Conservation (phyloP, 35 echinoderm and acorn worm genomes). For the Ophiothrix spiculata region DNA sequence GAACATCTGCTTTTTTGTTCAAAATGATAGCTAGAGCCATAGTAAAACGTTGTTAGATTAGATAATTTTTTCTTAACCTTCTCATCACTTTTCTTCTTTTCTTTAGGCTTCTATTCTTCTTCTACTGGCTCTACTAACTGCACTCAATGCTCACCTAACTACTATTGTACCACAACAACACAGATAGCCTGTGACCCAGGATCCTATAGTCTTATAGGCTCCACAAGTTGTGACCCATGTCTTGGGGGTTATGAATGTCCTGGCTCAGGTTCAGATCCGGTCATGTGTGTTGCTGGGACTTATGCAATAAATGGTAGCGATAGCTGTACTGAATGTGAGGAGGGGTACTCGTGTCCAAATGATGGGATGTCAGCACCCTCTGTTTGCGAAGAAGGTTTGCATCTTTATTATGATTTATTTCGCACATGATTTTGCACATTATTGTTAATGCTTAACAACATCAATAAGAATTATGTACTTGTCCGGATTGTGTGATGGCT, state of each 20-base stretch:
- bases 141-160: constrained; percentile 55
- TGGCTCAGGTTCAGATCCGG: constrained; percentile 32
- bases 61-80: too few species aligned
- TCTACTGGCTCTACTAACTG: constrained; percentile 44
- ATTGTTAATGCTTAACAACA: neutral
- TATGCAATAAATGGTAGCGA: constrained; percentile 78
- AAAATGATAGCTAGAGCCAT: too few species aligned
- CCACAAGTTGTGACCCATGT: constrained; percentile 62
- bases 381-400: constrained; percentile 53
- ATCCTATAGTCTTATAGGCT: constrained; percentile 59
- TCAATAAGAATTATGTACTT: too few species aligned
- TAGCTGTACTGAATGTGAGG: constrained; percentile 59
- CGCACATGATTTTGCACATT: neutral
- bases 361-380: constrained; percentile 47
- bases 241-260: constrained; percentile 85
- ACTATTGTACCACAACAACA: constrained; percentile 57
- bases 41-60: too few species aligned
- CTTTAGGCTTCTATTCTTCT: constrained; percentile 53
- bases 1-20: too few species aligned
- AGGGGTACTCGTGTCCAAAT: constrained; percentile 78
- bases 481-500: too few species aligned
- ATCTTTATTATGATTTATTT: neutral
- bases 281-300: constrained; percentile 51
- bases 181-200: constrained; percentile 60
- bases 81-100: neutral